Evolutionary conservation across 1,140 invertebrate species (phyloP).

Genomic region (Sinella curviseta): DNA sequence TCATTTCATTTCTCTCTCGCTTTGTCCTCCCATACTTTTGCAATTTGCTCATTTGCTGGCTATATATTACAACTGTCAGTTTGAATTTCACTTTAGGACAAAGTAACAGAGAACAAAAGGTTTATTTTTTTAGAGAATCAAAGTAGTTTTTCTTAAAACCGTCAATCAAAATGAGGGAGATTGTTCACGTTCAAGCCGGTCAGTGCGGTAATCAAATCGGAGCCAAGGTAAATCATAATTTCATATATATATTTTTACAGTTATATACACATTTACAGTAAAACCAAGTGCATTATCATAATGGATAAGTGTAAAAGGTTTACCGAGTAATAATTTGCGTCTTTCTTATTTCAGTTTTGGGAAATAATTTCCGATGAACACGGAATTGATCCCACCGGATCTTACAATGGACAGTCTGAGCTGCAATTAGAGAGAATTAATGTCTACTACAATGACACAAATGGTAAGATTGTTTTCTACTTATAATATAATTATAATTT

Average conservation of each 20-base stretch:
- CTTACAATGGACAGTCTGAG: constrained; percentile 78
- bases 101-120: background rate
- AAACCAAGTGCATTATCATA: background rate
- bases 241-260: background rate
- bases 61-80: background rate
- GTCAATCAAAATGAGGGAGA: constrained; percentile 71
- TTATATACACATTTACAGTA: background rate
- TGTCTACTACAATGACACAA: constrained; percentile 89
- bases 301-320: too few relatives aligned
- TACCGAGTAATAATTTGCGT: background rate
- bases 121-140: background rate
- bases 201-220: constrained; percentile 90
- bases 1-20: background rate
- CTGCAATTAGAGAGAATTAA: constrained; percentile 83
- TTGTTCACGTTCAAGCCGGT: constrained; percentile 77
- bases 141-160: background rate
- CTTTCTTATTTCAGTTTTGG: constrained; percentile 76
- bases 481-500: too few relatives aligned
- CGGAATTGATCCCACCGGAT: constrained; percentile 80
- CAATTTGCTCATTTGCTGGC: background rate
- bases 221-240: constrained; percentile 71
- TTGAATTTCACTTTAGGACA: background rate
- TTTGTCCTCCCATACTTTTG: background rate
- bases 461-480: constrained; percentile 56
- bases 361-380: constrained; percentile 91